Base-by-base conservation (phyloP, 2,888 invertebrate species). In the Mesorhabditis belari region DNA sequence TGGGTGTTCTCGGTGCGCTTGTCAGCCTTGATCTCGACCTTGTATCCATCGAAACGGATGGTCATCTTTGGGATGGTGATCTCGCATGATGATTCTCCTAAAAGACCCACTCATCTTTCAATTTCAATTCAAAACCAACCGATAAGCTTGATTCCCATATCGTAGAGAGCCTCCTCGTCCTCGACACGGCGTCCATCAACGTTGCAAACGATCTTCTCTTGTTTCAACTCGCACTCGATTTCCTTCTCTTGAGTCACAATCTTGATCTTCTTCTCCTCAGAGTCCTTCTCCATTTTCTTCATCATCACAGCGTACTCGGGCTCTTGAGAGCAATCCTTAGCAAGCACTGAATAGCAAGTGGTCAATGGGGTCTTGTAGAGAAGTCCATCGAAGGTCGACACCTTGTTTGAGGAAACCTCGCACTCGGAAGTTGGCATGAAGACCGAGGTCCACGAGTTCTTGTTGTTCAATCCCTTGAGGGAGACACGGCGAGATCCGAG, bases 321-420 rank as follows among this genome's bases (percentile, higher is more conserved):
- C 60, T 68, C 49, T 24, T 76, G 69, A 19, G 81, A 77, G 70
- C 82, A 82, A 69, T 83, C 83, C 74, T 82, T 82, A 68, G 81
- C 80, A 61, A 83, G 62, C 26, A 83, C 75, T 55, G 81, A 78
- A 69, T 78, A 81, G 74, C 83, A 83, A 49, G 62, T 69, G 58
- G 75, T 70, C 56, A 79, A 59, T 44, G 77, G 74, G 29, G 73
- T 74, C 24, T 69, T 65, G 69, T 70, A 76, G 58, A 59, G 51
- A 35, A 75, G 69, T 26, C 71, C 67, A 62, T 81, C 81, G 71
- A 81, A 81, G 55, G 80, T 80, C 57, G 62, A 55, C 58, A 81
- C 62, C 50, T 64, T 60, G 51, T 69, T 61, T 49, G 53, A 53
- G 58, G 65, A 52, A 27, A 73, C 66, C 29, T 63, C 62, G 67